Evolutionary conservation across 2,797 vertebrate genomes (phyloP).

Genomic region (Takifugu ocellatus): DNA sequence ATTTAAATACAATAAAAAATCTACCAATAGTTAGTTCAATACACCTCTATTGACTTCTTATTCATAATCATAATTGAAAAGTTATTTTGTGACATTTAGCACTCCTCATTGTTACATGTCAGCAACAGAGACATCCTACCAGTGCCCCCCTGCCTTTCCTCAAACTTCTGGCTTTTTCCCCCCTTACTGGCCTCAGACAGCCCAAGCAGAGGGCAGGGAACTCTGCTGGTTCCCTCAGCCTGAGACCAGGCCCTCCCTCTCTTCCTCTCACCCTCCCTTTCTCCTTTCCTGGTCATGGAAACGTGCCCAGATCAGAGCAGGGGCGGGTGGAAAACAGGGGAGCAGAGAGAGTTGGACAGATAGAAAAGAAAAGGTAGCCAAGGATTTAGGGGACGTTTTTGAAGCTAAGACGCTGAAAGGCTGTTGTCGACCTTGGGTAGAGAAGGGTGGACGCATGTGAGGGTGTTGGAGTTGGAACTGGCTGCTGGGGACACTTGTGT

Average conservation of each 20-base stretch:
- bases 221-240: constrained; percentile 35
- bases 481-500: constrained; percentile 37
- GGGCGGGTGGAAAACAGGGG: constrained; percentile 1
- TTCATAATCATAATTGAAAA: too few species aligned
- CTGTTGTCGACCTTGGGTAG: not conserved
- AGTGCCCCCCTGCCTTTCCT: constrained; percentile 46
- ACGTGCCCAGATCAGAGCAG: constrained; percentile 30
- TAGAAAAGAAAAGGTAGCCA: constrained; percentile 8
- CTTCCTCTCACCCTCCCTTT: constrained; percentile 17
- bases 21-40: too few species aligned
- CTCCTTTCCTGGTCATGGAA: constrained; percentile 32
- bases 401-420: not conserved
- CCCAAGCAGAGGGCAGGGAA: constrained; percentile 38
- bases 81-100: too few species aligned
- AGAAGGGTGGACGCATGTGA: not conserved
- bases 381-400: not conserved
- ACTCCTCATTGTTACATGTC: not conserved
- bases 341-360: constrained; percentile 6
- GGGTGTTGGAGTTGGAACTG: not conserved
- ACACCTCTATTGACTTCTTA: too few species aligned
- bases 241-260: constrained; percentile 33
- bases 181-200: constrained; percentile 57
- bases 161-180: constrained; percentile 55
- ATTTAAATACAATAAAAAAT: too few species aligned
- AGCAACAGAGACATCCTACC: constrained; percentile 26